A percentile compares a stretch with the other conserved stretches of the same genome.
Evolutionary conservation across 2,888 invertebrate species (phyloP).

Genomic region (Peribatodes rhomboidaria): DNA sequence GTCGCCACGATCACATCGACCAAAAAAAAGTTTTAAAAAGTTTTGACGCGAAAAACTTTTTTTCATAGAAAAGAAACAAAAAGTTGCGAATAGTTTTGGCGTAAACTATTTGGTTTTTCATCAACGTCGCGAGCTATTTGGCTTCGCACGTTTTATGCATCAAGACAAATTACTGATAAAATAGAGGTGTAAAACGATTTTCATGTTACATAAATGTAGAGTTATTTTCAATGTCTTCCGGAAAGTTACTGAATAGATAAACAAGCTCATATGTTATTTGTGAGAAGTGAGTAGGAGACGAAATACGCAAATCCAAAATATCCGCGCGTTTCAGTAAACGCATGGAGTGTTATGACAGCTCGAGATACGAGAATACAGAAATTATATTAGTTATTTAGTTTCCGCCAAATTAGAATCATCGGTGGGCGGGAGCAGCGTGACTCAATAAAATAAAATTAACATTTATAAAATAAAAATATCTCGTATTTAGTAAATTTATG

Average conservation of each 20-base stretch:
- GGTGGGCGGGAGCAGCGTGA: conserved; percentile 3
- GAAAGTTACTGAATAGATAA: conserved; percentile 23
- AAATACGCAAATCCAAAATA: conserved; percentile 47
- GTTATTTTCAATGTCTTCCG: conserved; percentile 23
- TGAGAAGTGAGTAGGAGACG: conserved; percentile 35
- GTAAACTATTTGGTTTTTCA: not conserved
- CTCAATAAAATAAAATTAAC: conserved; percentile 1
- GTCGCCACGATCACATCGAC: conserved; percentile 51
- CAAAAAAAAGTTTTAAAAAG: conserved; percentile 35
- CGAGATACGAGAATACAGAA: conserved; percentile 29
- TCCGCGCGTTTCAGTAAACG: conserved; percentile 38
- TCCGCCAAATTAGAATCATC: conserved; percentile 27
- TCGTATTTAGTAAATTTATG: too few relatives aligned
- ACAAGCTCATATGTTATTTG: conserved; percentile 26
- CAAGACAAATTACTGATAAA: not conserved
- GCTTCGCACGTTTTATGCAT: not conserved
- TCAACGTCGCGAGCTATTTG: not conserved
- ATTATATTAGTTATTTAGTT: conserved; percentile 28
- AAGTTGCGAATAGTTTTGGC: not conserved
- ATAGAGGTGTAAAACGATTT: not conserved
- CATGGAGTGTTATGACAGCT: conserved; percentile 41
- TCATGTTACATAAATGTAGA: not conserved
- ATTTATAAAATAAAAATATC: not conserved
- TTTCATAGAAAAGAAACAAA: not conserved
- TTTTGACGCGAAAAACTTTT: conserved; percentile 60